Evolutionary conservation across 2,797 vertebrate species (phyloP).

Genomic region (Morus bassanus): DNA sequence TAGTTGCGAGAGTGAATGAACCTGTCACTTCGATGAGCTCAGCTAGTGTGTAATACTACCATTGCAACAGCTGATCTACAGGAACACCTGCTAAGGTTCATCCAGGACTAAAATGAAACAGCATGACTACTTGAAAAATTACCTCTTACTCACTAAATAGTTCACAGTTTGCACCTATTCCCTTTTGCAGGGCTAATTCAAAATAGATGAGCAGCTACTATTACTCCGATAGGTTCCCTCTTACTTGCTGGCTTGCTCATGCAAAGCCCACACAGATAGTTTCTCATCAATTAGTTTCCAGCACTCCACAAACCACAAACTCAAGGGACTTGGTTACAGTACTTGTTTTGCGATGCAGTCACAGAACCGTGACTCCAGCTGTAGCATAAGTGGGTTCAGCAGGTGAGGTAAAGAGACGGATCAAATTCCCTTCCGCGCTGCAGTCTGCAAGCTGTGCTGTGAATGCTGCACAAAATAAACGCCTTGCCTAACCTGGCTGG

Average conservation of each 20-base stretch:
- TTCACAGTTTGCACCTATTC: not conserved
- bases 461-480: not conserved
- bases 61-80: not conserved
- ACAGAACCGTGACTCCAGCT: not conserved
- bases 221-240: not conserved
- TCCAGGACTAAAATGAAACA: not conserved
- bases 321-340: not conserved
- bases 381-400: not conserved
- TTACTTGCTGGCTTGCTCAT: not conserved
- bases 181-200: not conserved
- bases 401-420: not conserved
- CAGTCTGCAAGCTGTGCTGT: not conserved
- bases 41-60: not conserved
- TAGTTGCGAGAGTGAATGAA: constrained; percentile 58
- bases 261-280: not conserved
- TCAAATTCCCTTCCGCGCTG: not conserved
- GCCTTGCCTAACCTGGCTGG: not conserved
- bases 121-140: not conserved
- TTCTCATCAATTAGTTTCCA: not conserved
- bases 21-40: not conserved
- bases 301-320: not conserved
- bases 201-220: not conserved
- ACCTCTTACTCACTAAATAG: constrained; percentile 1
- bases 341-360: not conserved
- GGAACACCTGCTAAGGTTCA: not conserved